Base-by-base conservation (phyloP, 2,113 vertebrate species). In the Ancistrus triradiatus region DNA sequence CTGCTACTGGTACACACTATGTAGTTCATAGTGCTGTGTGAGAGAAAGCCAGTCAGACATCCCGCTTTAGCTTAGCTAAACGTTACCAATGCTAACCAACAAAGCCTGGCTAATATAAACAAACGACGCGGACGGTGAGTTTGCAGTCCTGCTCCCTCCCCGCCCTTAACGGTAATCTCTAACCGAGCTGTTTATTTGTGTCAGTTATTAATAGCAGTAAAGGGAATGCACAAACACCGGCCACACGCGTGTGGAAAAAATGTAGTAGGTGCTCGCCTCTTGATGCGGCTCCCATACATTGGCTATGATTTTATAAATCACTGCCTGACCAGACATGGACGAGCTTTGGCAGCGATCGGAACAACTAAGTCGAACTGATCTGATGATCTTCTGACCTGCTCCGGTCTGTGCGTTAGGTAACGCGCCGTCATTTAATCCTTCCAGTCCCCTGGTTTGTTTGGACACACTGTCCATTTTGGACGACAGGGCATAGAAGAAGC, bases 121-220 rank as follows among this genome's bases (percentile, higher is more conserved):
- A n/a, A n/a, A n/a, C n/a, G n/a, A n/a, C n/a, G n/a, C n/a, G n/a
- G n/a, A n/a, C n/a, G n/a, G n/a, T n/a, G n/a, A n/a, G n/a, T n/a
- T n/a, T n/a, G n/a, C n/a, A n/a, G n/a, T n/a, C n/a, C n/a, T 33
- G 28, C 28, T 33, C 4, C 9, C 15, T 43, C n/a, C 68, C 68
- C 76, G 67, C 63, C 60, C 7, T n/a, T n/a, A n/a, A n/a, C n/a
- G n/a, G n/a, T n/a, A n/a, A n/a, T 58, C 68, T 68, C 62, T 68
- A 50, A 78, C 17, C 62, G 33, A 63, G 82, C 66, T 66, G 70
- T 76, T 73, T 73, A 78, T 83, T 75, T 80, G 67, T 81, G 80
- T 85, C 80, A 84, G 53, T 82, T 89, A 88, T 88, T 84, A 84
- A 81, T 89, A 88, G 78, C 50, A 73, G 44, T 57, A 61, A 73